Conservation (phyloP, 2,113 vertebrate genomes). For the Atherinomorus stipes region DNA sequence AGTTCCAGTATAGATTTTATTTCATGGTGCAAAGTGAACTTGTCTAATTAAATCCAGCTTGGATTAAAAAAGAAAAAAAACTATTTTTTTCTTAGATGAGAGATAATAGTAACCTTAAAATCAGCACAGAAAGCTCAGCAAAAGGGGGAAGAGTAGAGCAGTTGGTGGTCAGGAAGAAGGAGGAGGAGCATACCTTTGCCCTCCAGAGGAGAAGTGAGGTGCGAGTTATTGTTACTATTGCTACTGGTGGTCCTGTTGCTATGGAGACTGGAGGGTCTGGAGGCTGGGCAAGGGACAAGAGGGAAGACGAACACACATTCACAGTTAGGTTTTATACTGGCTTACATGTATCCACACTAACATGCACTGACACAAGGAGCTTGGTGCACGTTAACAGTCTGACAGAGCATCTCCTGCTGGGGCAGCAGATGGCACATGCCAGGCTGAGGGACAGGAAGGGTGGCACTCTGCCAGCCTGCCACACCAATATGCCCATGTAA, state of each 20-base stretch:
- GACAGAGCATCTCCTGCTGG: constrained; percentile 60
- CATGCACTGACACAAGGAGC: constrained; percentile 39
- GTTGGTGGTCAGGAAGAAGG: constrained; percentile 1
- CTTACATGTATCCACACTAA: constrained; percentile 29
- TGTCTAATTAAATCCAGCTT: background rate
- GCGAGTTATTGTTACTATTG: constrained; percentile 96
- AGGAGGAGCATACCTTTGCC: constrained; percentile 90
- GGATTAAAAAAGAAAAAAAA: background rate
- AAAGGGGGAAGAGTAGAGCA: background rate
- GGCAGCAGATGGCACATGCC: constrained; percentile 76
- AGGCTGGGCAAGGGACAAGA: constrained; percentile 84
- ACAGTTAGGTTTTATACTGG: constrained; percentile 44
- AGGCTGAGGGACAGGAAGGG: constrained; percentile 59
- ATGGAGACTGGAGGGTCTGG: constrained; percentile 96
- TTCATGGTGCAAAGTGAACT: background rate
- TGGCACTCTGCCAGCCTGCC: constrained; percentile 68
- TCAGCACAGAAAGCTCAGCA: background rate
- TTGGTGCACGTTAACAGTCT: constrained; percentile 30
- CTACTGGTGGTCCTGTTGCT: constrained; percentile 96
- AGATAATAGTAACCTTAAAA: background rate
- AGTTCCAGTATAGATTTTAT: background rate
- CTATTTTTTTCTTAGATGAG: background rate
- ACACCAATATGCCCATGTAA: constrained; percentile 62
- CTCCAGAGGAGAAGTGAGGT: constrained; percentile 88
- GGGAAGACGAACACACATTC: constrained; percentile 49